Evolutionary conservation across 2,113 vertebrate genomes (phyloP).

Genomic region (Ctenodactylus gundi): DNA sequence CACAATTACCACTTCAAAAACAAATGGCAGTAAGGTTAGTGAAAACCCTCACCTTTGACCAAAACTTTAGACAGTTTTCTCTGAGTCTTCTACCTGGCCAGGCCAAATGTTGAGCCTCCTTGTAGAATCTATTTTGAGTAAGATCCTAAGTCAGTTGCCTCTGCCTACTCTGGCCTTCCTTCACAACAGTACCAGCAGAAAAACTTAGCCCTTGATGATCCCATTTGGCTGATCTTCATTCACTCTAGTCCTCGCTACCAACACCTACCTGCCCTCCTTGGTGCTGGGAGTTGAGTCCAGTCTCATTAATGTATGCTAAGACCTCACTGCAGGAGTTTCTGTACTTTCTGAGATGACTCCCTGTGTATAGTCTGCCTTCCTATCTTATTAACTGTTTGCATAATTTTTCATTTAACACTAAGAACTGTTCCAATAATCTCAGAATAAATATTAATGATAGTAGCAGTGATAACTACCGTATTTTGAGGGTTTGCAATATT

Average conservation of each 20-base stretch:
- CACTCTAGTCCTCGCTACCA: not conserved
- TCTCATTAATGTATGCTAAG: not conserved
- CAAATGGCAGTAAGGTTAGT: not conserved
- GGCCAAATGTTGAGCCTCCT: too few species aligned
- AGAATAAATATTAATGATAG: not conserved
- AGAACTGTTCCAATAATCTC: not conserved
- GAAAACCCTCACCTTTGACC: not conserved
- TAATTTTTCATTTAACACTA: not conserved
- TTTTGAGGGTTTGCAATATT: not conserved
- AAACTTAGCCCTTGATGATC: not conserved
- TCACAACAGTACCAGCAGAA: not conserved
- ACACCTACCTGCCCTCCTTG: not conserved
- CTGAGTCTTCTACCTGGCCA: not conserved
- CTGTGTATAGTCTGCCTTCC: not conserved
- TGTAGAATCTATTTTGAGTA: not conserved
- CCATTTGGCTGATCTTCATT: too few species aligned
- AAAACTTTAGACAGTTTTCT: not conserved
- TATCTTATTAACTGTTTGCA: not conserved
- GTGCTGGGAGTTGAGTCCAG: not conserved
- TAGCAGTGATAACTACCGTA: not conserved
- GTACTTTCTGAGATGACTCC: fast-evolving
- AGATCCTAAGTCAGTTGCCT: not conserved
- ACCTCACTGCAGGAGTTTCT: not conserved
- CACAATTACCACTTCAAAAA: not conserved
- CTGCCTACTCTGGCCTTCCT: not conserved